Evolutionary conservation across 2,113 vertebrate species (phyloP).

Genomic region (Aythya baeri): DNA sequence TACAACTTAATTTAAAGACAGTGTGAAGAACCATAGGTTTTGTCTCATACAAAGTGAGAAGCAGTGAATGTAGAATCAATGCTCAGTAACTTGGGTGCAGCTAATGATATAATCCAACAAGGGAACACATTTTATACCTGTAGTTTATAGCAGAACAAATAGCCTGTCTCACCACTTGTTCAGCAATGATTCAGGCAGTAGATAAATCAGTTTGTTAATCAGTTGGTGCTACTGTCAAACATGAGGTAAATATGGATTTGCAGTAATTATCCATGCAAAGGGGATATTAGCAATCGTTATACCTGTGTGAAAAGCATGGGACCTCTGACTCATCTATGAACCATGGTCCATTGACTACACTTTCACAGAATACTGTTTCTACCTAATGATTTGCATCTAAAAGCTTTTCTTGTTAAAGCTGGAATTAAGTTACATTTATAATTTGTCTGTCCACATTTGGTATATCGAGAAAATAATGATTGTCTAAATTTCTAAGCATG

Average conservation of each 20-base stretch:
- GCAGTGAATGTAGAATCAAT: neutral
- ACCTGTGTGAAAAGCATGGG: neutral
- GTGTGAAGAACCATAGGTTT: neutral
- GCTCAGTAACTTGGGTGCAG: neutral
- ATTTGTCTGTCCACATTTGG: conserved; percentile 11
- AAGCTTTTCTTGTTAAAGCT: conserved; percentile 23
- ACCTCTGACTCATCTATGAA: neutral
- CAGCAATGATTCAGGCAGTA: neutral
- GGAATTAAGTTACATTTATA: conserved; percentile 18
- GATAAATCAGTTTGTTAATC: conserved; percentile 13
- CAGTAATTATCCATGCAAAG: neutral
- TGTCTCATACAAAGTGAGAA: neutral
- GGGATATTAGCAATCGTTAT: neutral
- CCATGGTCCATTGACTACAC: neutral
- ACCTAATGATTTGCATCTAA: neutral
- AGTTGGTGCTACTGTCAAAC: neutral
- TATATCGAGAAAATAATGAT: neutral
- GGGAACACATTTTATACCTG: accelerated
- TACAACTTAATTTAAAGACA: neutral
- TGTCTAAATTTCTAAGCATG: neutral
- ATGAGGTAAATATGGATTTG: neutral
- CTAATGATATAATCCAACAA: neutral
- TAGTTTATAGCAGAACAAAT: neutral
- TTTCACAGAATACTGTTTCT: neutral
- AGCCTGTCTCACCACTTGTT: neutral